Evolutionary conservation across 2,113 vertebrate genomes (phyloP).

Genomic region (Eudyptes chrysolophus): DNA sequence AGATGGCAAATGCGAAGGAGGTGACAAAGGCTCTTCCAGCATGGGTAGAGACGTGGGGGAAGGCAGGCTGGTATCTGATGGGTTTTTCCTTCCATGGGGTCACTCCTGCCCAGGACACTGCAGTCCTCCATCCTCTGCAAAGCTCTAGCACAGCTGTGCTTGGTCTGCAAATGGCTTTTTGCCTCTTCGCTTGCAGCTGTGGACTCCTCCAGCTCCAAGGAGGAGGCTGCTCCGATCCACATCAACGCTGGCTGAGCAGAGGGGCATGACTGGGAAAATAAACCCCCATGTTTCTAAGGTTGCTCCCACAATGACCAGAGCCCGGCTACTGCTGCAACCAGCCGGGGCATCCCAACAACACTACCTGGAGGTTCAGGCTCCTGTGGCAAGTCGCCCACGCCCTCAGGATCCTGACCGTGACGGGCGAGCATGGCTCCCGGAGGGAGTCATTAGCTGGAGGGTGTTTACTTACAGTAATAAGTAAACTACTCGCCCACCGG

Average conservation of each 20-base stretch:
- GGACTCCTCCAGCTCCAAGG: not conserved
- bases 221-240: not conserved
- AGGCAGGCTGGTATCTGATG: not conserved
- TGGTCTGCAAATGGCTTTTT: not conserved
- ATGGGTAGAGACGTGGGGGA: rapidly evolving
- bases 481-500: not conserved
- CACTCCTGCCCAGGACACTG: not conserved
- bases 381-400: rapidly evolving
- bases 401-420: not conserved
- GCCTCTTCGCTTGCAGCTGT: not conserved
- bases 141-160: not conserved
- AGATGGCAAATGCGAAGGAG: not conserved
- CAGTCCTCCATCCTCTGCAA: not conserved
- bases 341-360: rapidly evolving
- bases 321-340: not conserved
- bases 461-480: not conserved
- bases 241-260: not conserved
- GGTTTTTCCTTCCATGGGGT: not conserved
- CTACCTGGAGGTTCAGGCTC: not conserved
- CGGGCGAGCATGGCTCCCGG: not conserved
- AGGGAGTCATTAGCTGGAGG: not conserved
- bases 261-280: not conserved
- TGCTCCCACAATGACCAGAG: not conserved
- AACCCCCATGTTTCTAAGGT: not conserved
- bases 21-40: not conserved